Evolutionary conservation across 2,888 invertebrate species (phyloP), one percentile per base, ranked within the genome.

Genomic region (Sphecodes monilicornis): DNA sequence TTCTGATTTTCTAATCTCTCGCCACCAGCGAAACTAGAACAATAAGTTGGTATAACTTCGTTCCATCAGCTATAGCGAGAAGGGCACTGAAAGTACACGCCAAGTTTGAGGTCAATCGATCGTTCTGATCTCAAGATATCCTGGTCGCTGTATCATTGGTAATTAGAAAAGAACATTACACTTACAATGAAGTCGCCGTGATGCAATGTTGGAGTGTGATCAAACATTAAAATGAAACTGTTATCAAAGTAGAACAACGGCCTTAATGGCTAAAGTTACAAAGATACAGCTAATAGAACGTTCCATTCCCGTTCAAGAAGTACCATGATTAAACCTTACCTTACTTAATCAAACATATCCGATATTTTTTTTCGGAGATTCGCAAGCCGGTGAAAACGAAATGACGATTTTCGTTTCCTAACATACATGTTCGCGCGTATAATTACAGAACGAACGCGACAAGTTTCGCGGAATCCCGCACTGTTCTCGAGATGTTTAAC

Each of bases 381-480:
- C 50, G 22, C 57, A 26, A 57, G n/a, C 26, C 26, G 26, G 5
- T 57, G 57, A 64, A 32, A 66, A 36, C 32, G 32, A 66, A 66
- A 32, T 8, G 16, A 18, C 1, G 36, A 66, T 36, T 66, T 66
- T 66, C 36, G 36, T 66, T 32, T 64, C 60, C 11, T 8, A 32
- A 22, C 6, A n/a, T 18, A 4, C 32, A 10, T 3, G 8, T 0
- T 8, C 36, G 10, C 66, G 54, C n/a, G 36, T 66, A 36, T 66
- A 66, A 66, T 66, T 66, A 22, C 36, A 66, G 36, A 66, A 22
- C 66, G 22, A 32, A 66, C 66, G 36, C 36, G 66, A 32, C 36
- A 22, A 66, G 66, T 66, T 66, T 22, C 66, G 66, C 66, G 36
- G 66, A 66, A 66, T 36, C 32, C 66, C 11, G 36, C 66, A 66